Base-by-base conservation (phyloP, 2,888 invertebrate species). In the Lepidonotus clava region DNA sequence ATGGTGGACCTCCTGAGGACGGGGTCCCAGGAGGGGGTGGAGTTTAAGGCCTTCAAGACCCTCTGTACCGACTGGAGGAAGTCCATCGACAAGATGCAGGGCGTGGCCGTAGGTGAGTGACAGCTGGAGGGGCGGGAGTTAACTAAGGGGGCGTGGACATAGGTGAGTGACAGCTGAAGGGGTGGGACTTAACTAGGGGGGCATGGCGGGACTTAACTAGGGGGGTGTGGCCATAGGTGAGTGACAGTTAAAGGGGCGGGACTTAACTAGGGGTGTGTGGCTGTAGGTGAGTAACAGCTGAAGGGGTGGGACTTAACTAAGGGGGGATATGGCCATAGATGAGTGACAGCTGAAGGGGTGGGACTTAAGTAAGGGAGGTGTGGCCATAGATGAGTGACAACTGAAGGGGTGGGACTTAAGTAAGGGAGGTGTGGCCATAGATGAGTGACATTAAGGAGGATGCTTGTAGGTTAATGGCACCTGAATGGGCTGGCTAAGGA, bases 71-170 rank as follows among this genome's bases (percentile, higher is more conserved):
- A 84, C 41, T 84, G 84, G 84, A 36, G 56, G 41, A n/a, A 21
- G n/a, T 40, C 84, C 41, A 84, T 84, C n/a, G 41, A 40, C 40
- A 6, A 38, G 4, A 84, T 84, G 84, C 32, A 40, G 40, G 84
- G 84, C 28, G 67, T 84, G 21, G 38, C 61, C 38, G 67, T 66
- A 41, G 84, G 84, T 84, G 51, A 66, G 84, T 84, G 38, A 71
- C 38, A 71, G 38, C 71, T 46, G 8, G 46, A 46, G 8, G 18
- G 46, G 8, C 46, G 8, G 46, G n/a, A n/a, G n/a, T n/a, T n/a
- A n/a, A n/a, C n/a, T n/a, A n/a, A n/a, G n/a, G n/a, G n/a, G n/a
- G n/a, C n/a, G n/a, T n/a, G n/a, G n/a, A n/a, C n/a, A 8, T 11
- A 46, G 46, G 46, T 8, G 46, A 46, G 18, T 8, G 8, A 8